Base-by-base conservation (phyloP, 2,888 invertebrate species). In the Gnatocerus cornutus region DNA sequence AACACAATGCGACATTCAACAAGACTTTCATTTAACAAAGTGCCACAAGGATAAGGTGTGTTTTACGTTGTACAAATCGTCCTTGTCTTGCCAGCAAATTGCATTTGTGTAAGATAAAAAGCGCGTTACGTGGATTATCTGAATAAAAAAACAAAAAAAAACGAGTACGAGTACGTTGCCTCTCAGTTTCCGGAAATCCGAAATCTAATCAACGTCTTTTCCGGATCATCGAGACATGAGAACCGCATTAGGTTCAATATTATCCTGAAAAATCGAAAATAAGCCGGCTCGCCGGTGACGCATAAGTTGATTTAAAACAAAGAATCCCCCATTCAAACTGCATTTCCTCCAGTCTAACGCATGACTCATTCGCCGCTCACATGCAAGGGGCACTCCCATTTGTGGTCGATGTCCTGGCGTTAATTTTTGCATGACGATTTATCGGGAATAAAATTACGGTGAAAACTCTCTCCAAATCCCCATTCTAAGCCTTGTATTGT, bases 321-420 rank as follows among this genome's bases (percentile, higher is more conserved):
- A 76, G 75, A 73, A 75, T 76, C 73, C 72, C 73, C 65, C 64
- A 64, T 67, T 14, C 63, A 50, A 37, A 56, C 67, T 74, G 76
- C 74, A 78, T 75, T 77, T 78, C 76, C 77, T 78, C 68, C 71
- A 59, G 74, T 69, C 62, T 61, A 30, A 69, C 71, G 71, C 64
- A 66, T 76, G 76, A 77, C 70, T 71, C 69, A 70, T 59, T 53
- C 65, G 46, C 68, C 71, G 74, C 56, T 68, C 63, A 71, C 69
- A 73, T 74, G 71, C 65, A 68, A 63, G 75, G 72, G 77, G 74
- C 78, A 77, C 78, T 76, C 78, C 78, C 74, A 75, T 75, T 72
- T 74, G 69, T 73, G 53, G 55, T 62, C 56, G 62, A 63, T 30
- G 65, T 33, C 62, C 41, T 39, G 29, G 2, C 52, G 21, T 21